These are phyloP conservation scores for Saimiri boliviensis DNA, from an alignment of 2,113 vertebrate species.

Conservation along the genomic window DNA sequence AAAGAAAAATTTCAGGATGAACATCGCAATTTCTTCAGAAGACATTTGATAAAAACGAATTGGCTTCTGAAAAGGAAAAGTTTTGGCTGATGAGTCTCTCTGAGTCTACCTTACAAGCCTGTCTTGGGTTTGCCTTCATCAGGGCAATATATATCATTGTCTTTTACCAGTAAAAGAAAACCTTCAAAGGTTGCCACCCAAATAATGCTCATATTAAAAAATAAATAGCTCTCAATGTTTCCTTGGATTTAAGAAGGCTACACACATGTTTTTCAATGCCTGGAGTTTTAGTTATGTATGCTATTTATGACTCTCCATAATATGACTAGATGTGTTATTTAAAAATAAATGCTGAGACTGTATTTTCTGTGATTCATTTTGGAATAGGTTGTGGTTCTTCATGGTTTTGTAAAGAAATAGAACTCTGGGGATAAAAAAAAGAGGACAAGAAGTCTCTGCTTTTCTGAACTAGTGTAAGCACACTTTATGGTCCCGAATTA, in stretches of 20 bases:
- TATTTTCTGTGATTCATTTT: constrained; percentile 59
- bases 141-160: constrained; percentile 13
- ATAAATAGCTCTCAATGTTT: neutral
- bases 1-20: constrained; percentile 10
- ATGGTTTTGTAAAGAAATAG: neutral
- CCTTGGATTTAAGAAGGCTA: constrained; percentile 7
- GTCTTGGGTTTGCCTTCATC: neutral
- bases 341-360: constrained; percentile 55
- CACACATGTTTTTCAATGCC: neutral
- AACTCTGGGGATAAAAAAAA: neutral
- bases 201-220: constrained; percentile 47
- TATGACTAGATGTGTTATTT: constrained; percentile 13
- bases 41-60: constrained; percentile 12
- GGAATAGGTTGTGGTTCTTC: constrained; percentile 23
- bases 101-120: neutral
- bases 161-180: constrained; percentile 20
- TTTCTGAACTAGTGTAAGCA: neutral
- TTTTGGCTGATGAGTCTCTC: neutral
- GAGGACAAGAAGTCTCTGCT: neutral
- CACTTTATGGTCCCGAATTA: neutral
- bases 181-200: neutral
- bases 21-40: neutral
- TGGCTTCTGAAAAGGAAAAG: constrained; percentile 32
- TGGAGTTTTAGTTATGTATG: constrained; percentile 10
- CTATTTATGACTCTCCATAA: constrained; percentile 36